Evolutionary conservation across 2,888 invertebrate species (phyloP), one percentile per base, ranked within the genome.

Genomic region (Uropetala carovei): DNA sequence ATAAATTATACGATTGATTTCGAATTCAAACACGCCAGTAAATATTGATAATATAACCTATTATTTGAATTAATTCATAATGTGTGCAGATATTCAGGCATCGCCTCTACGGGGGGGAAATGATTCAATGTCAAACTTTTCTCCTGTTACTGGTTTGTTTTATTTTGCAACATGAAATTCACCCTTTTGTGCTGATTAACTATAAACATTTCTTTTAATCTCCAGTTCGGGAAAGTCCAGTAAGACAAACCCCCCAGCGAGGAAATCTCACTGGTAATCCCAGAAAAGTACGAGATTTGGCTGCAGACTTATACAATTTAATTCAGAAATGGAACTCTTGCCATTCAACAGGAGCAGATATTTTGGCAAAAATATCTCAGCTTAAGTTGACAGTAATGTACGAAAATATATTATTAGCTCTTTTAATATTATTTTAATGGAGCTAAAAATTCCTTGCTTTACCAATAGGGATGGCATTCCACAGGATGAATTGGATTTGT

Each of bases 221-320:
- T 10, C 11, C 27, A 89, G 89, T 89, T 68, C 68, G 89, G 16
- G 64, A 89, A 68, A 89, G 89, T 13, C 89, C 89, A 27, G 89
- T 68, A 4, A 68, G 64, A 27, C 64, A 27, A 43, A 89, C 89
- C 10, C 89, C 64, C 7, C 89, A 89, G 0, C 89, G 68, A 56
- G 89, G 89, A 89, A 89, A 89, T 43, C 30, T 89, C 8, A 89
- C 89, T 43, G 89, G 89, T 13, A 89, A 89, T 56, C 89, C 89
- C 7, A 89, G 89, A 89, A 89, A 58, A 10, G 64, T 59, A n/a
- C 27, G 89, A 43, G 89, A 89, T 56, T 43, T 43, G n/a, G 89
- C 64, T n/a, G 89, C 89, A n/a, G 89, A 89, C 18, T 89, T 89
- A 16, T 43, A 89, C 64, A 89, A 89, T 16, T 64, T 89, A 10